Evolutionary conservation across 2,797 vertebrate genomes (phyloP).

Genomic region (Lutjanus campechanus): DNA sequence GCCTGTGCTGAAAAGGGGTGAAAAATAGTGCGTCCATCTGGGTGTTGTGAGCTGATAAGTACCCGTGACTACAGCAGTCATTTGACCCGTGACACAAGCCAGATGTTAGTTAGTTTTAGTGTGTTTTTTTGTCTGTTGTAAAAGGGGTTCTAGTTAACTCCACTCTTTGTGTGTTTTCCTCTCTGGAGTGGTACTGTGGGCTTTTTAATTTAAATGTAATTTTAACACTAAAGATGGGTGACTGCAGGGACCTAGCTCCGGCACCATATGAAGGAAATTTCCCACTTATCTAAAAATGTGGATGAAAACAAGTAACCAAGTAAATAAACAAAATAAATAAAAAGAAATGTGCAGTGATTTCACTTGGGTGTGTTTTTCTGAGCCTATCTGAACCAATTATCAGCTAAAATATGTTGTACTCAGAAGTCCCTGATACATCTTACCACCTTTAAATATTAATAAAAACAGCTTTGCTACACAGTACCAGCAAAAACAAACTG

Average conservation of each 20-base stretch:
- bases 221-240: not conserved
- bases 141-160: not conserved
- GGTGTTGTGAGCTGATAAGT: too few species aligned
- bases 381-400: conserved; percentile 15
- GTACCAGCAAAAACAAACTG: not conserved
- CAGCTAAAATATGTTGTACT: conserved; percentile 18
- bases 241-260: conserved; percentile 2
- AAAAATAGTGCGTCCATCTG: too few species aligned
- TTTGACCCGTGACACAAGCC: too few species aligned
- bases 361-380: not conserved
- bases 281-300: not conserved
- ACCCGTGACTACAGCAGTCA: too few species aligned
- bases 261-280: not conserved
- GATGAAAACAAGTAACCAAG: conserved; percentile 12
- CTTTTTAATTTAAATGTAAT: conserved; percentile 14
- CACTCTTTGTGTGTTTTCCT: not conserved
- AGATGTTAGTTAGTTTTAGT: too few species aligned
- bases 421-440: conserved; percentile 15
- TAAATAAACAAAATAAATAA: conserved; percentile 17
- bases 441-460: conserved; percentile 24
- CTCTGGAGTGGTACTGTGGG: not conserved
- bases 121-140: too few species aligned
- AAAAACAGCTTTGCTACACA: not conserved
- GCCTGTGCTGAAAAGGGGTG: too few species aligned
- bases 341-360: conserved; percentile 17